Conservation (phyloP, 2,888 invertebrate species). For the Hermodice carunculata region DNA sequence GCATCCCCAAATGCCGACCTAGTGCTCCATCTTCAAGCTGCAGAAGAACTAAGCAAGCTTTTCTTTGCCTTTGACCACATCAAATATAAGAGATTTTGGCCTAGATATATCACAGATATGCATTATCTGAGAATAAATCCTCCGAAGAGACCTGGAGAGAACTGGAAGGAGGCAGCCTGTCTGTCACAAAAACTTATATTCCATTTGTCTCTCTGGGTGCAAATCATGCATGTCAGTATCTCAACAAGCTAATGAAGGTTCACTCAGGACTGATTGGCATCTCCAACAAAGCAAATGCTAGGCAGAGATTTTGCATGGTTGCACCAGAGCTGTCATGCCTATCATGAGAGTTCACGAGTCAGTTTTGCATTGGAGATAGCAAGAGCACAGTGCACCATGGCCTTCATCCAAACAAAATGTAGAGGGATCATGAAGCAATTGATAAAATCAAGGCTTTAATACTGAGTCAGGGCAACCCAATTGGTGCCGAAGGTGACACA, state of each 20-base stretch:
- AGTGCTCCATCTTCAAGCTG: constrained; percentile 32
- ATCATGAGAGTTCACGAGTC: constrained; percentile 9
- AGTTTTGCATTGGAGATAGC: neutral
- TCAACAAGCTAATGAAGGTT: constrained; percentile 29
- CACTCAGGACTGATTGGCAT: constrained; percentile 20
- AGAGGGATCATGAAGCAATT: constrained; percentile 25
- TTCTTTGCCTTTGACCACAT: constrained; percentile 29
- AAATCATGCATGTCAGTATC: constrained; percentile 34
- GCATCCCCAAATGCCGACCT: constrained; percentile 32
- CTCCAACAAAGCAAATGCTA: constrained; percentile 22
- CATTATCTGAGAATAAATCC: neutral
- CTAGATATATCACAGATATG: constrained; percentile 26
- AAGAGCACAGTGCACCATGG: neutral
- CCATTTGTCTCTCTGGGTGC: constrained; percentile 17
- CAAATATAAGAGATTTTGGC: constrained; percentile 21
- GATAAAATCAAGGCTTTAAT: constrained; percentile 29
- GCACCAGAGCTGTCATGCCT: constrained; percentile 2
- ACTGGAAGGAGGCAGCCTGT: neutral
- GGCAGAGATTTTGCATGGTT: constrained; percentile 1
- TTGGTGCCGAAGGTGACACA: constrained; percentile 26
- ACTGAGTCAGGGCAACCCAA: constrained; percentile 24
- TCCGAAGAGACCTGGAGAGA: neutral
- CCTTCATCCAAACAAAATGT: constrained; percentile 14
- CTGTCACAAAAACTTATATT: neutral
- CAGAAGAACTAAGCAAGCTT: constrained; percentile 29